phyloP scores from a whole-genome alignment of 2,888 invertebrate genomes.

The Pemphredon lugubris region DNA sequence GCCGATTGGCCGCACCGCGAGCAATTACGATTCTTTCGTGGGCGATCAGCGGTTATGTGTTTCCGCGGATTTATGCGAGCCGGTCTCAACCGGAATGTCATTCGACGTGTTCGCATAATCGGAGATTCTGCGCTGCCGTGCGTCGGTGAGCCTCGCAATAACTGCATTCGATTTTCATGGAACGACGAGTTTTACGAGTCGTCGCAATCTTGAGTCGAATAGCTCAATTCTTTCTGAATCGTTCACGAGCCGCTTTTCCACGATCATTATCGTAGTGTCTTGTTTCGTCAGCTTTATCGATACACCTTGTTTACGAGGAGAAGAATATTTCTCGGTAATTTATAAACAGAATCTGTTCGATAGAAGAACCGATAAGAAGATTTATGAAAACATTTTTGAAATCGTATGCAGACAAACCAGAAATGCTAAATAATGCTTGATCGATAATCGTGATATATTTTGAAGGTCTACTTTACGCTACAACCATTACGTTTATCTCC shows the following conservation, averaged over 20 bases:
- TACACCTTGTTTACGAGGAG: no score
- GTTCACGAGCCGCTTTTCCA: not conserved
- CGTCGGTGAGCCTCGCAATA: constrained; percentile 24
- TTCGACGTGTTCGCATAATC: constrained; percentile 53
- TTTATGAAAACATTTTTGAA: no score
- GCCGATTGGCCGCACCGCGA: no score
- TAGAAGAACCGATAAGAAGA: no score
- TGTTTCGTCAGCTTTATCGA: no score
- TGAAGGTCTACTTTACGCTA: not conserved
- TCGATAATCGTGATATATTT: not conserved
- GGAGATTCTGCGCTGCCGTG: constrained; percentile 16
- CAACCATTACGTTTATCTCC: not conserved
- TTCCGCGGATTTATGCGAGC: constrained; percentile 58
- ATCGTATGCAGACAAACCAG: no score
- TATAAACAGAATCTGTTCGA: no score
- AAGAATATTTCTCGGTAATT: no score
- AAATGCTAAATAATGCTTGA: not conserved
- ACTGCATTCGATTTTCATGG: constrained; percentile 35
- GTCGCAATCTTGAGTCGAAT: not conserved
- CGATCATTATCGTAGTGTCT: not conserved
- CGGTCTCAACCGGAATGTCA: constrained; percentile 49
- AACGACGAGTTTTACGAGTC: constrained; percentile 31
- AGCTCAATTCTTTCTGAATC: not conserved
- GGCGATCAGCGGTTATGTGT: constrained; percentile 51
- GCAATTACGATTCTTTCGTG: constrained; percentile 38